A percentile compares a stretch with the other conserved stretches of the same genome.
Evolutionary conservation across 2,113 vertebrate genomes (phyloP).

Genomic region (Empidonax traillii): DNA sequence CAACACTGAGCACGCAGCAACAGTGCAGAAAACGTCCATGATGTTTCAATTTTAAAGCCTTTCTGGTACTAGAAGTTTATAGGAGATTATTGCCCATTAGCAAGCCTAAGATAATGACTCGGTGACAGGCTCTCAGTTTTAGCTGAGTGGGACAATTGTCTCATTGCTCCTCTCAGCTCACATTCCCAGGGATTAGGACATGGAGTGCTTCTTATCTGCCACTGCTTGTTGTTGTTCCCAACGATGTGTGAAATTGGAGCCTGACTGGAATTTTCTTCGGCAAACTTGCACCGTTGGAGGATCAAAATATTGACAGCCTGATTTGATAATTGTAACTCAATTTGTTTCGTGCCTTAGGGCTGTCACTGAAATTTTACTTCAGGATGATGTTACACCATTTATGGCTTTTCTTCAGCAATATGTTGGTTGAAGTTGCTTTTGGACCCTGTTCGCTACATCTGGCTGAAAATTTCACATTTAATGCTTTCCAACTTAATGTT

Average conservation of each 20-base stretch:
- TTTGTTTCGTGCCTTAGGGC: not conserved
- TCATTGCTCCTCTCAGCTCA: not conserved
- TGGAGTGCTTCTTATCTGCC: not conserved
- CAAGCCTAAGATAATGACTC: not conserved
- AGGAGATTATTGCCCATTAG: not conserved
- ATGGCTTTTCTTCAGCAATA: not conserved
- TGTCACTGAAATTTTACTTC: not conserved
- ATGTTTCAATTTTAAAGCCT: not conserved
- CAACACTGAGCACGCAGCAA: not conserved
- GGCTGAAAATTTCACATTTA: not conserved
- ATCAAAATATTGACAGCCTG: conserved; percentile 13
- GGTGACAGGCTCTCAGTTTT: not conserved
- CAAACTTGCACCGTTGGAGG: not conserved
- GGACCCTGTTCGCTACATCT: not conserved
- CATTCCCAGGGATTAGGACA: not conserved
- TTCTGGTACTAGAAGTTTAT: not conserved
- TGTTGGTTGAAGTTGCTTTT: not conserved
- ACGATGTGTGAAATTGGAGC: not conserved
- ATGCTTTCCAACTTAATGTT: not conserved
- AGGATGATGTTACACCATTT: not conserved
- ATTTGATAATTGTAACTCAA: conserved; percentile 9
- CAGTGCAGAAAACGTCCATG: not conserved
- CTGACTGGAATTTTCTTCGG: not conserved
- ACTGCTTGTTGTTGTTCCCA: not conserved
- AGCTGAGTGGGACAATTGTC: not conserved